Conservation (phyloP, 2,888 invertebrate genomes). For the Cephus runcator region DNA sequence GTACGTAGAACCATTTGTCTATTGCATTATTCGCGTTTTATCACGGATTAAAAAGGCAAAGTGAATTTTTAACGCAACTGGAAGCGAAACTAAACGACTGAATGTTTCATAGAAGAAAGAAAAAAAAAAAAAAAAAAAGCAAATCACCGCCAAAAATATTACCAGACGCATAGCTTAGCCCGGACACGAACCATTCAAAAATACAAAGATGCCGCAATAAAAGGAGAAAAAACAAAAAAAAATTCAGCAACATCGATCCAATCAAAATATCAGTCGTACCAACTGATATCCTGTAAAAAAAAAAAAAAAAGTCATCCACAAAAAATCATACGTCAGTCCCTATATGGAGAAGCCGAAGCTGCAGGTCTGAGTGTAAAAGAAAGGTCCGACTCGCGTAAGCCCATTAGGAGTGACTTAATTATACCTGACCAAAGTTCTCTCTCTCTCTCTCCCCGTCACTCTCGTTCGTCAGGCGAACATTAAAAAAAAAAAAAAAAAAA, state of each 20-base stretch:
- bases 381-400: neutral
- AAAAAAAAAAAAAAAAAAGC: conserved; percentile 16
- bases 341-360: neutral
- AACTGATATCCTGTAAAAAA: neutral
- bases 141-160: neutral
- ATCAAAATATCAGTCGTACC: neutral
- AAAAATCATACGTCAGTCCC: neutral
- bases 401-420: neutral
- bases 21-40: neutral
- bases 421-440: neutral
- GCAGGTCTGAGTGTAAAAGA: neutral
- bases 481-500: neutral
- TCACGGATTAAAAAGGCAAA: neutral
- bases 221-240: neutral
- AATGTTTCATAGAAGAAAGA: conserved; percentile 14
- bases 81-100: conserved; percentile 26
- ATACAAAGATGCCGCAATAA: neutral
- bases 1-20: neutral
- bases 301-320: neutral
- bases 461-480: neutral
- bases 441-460: neutral
- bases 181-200: neutral
- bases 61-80: conserved; percentile 24
- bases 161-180: neutral
- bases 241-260: neutral